Evolutionary conservation across 92 coral and sea anemone genomes (phyloP).

Genomic region (Epizoanthus scotinus): DNA sequence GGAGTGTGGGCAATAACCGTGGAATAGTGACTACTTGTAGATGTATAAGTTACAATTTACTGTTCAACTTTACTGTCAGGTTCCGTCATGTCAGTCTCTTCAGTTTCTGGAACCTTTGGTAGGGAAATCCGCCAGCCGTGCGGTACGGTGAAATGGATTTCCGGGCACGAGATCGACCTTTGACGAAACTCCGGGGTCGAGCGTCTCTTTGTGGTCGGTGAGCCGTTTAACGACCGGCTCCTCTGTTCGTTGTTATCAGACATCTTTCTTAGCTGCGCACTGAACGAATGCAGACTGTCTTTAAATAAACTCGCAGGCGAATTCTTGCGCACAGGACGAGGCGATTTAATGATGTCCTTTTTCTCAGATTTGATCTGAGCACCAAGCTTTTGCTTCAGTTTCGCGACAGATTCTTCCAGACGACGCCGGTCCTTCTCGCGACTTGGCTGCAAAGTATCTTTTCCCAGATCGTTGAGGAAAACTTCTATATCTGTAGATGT

Average conservation of each 20-base stretch:
- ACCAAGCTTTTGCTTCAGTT: constrained; percentile 57
- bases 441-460: constrained; percentile 52
- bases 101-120: constrained; percentile 86
- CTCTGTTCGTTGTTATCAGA: constrained; percentile 41
- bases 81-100: constrained; percentile 48
- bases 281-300: constrained; percentile 65
- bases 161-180: constrained; percentile 89
- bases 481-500: constrained; percentile 59
- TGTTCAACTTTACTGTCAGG: constrained; percentile 4
- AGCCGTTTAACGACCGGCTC: constrained; percentile 60
- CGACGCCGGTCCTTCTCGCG: constrained; percentile 62
- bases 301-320: constrained; percentile 42
- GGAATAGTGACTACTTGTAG: too few relatives aligned
- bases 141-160: constrained; percentile 68
- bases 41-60: not conserved
- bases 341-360: constrained; percentile 73
- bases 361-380: constrained; percentile 58
- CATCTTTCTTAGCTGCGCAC: constrained; percentile 56
- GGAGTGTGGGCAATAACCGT: not conserved
- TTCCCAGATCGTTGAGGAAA: constrained; percentile 63
- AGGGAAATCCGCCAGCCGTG: constrained; percentile 84
- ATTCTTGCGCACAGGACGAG: constrained; percentile 81
- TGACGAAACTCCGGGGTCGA: constrained; percentile 77
- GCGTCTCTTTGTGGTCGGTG: constrained; percentile 72
- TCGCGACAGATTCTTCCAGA: constrained; percentile 54